These are phyloP conservation scores for Drosophila navojoa DNA, from an alignment of 1,140 invertebrate species.

Conservation along the genomic window DNA sequence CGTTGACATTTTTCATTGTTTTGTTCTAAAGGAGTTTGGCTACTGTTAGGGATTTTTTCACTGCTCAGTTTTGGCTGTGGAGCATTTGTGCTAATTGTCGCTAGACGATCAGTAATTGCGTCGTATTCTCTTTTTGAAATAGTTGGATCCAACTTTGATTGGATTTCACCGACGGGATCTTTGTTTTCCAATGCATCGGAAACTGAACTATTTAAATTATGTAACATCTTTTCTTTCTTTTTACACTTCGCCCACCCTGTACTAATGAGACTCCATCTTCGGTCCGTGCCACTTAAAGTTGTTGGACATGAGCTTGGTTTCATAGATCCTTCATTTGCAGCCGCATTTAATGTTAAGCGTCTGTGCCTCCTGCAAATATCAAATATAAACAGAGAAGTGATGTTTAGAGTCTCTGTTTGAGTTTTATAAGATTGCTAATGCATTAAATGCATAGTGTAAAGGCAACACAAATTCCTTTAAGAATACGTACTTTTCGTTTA, in stretches of 20 bases:
- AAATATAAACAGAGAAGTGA: too few relatives aligned
- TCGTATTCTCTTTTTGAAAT: conserved; percentile 90
- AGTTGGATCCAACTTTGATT: conserved; percentile 46
- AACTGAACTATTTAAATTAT: conserved; percentile 6
- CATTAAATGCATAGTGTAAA: too few relatives aligned
- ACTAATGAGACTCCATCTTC: conserved; percentile 58
- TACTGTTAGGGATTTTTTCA: not conserved
- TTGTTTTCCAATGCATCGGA: not conserved
- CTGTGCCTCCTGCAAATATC: not conserved
- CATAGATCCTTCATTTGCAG: conserved; percentile 21
- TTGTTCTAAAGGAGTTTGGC: not conserved
- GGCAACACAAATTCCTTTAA: too few relatives aligned
- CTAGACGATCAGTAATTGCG: conserved; percentile 89
- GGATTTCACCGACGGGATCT: not conserved
- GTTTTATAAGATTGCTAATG: too few relatives aligned
- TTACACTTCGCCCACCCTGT: conserved; percentile 47
- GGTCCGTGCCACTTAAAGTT: conserved; percentile 28
- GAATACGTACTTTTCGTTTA: conserved; percentile 86
- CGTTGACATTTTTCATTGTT: not conserved
- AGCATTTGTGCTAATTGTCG: conserved; percentile 1
- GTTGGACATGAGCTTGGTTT: not conserved
- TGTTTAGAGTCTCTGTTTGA: too few relatives aligned
- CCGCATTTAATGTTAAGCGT: not conserved
- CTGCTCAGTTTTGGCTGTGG: too few relatives aligned
- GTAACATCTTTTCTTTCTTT: conserved; percentile 73